A percentile compares a stretch with the other conserved stretches of the same genome.
Conservation (phyloP, 2,113 vertebrate species). For the Campylomormyrus tamandua region DNA sequence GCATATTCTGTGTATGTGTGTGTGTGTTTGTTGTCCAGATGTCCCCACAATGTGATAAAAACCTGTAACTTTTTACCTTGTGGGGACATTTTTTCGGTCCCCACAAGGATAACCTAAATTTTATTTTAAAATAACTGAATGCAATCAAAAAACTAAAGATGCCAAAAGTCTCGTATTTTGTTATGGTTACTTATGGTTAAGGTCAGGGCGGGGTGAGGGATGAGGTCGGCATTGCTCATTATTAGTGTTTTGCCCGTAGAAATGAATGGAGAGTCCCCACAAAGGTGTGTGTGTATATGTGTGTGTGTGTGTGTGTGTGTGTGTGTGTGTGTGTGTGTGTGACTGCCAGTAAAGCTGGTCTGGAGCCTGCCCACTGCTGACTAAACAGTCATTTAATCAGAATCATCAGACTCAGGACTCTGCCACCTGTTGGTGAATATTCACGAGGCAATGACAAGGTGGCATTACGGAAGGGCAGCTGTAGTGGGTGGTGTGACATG, state of each 20-base stretch:
- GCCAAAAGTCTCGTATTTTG: not conserved
- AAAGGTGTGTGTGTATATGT: not conserved
- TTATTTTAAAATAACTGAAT: not conserved
- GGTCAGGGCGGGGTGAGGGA: not conserved
- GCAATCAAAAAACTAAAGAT: not conserved
- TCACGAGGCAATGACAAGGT: not conserved
- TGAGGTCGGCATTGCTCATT: not conserved
- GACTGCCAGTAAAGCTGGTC: not conserved
- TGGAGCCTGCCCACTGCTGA: not conserved
- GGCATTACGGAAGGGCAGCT: not conserved
- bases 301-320: not conserved
- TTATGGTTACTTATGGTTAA: not conserved
- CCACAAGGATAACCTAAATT: not conserved
- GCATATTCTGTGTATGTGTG: not conserved
- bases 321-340: not conserved
- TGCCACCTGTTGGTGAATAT: constrained; percentile 5
- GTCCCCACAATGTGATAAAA: not conserved
- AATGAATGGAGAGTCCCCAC: not conserved
- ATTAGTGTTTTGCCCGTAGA: not conserved
- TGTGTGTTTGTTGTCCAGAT: not conserved
- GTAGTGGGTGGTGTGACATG: not conserved
- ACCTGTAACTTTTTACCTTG: not conserved
- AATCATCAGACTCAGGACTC: not conserved
- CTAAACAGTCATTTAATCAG: not conserved
- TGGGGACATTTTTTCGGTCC: not conserved